Conservation (phyloP, 1,140 invertebrate species). For the Cataglyphis hispanica region DNA sequence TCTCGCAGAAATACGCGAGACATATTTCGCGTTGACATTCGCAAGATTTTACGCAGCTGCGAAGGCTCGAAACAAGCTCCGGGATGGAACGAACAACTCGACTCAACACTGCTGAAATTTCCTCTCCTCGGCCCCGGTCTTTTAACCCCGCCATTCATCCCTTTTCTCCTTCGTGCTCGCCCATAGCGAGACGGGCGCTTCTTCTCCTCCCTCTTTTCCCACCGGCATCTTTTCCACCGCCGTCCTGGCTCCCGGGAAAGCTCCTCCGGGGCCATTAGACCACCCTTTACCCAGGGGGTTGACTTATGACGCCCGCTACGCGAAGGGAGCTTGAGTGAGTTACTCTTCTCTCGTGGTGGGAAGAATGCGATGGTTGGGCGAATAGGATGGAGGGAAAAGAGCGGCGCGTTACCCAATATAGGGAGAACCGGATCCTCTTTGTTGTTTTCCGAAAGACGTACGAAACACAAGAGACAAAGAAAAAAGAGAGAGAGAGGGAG, state of each 20-base stretch:
- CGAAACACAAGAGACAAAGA: neutral
- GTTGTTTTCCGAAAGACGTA: slow-evolving; percentile 16
- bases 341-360: slow-evolving; percentile 62
- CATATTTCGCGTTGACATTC: neutral
- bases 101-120: slow-evolving; percentile 64
- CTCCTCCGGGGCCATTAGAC: slow-evolving; percentile 75
- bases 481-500: neutral
- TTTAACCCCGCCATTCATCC: neutral
- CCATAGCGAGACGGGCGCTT: slow-evolving; percentile 4
- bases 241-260: slow-evolving; percentile 6
- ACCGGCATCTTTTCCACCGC: neutral
- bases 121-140: slow-evolving; percentile 55
- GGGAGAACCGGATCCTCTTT: slow-evolving; percentile 32
- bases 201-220: slow-evolving; percentile 22
- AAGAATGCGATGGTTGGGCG: slow-evolving; percentile 6
- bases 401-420: slow-evolving; percentile 39
- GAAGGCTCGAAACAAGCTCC: slow-evolving; percentile 49
- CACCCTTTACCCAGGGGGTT: slow-evolving; percentile 70
- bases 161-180: slow-evolving; percentile 21
- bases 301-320: slow-evolving; percentile 75
- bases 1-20: neutral
- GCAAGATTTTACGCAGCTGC: slow-evolving; percentile 46
- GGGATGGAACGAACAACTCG: slow-evolving; percentile 26
- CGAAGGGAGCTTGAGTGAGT: slow-evolving; percentile 73
- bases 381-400: slow-evolving; percentile 30